phyloP scores from a whole-genome alignment of 2,113 vertebrate genomes.

The Tychaedon coryphoeus region DNA sequence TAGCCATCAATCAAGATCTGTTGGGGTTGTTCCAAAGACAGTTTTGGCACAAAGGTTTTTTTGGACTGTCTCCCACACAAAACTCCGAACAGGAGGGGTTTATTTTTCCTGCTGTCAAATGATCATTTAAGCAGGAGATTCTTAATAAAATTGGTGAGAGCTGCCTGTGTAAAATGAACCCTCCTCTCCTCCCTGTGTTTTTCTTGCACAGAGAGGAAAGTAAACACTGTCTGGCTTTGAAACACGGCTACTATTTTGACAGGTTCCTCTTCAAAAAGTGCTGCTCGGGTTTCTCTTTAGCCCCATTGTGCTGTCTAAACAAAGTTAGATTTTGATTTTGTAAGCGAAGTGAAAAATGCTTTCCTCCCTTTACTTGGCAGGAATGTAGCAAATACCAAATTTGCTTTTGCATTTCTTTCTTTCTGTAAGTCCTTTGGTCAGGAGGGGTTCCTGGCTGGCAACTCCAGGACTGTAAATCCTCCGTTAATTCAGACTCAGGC shows the following conservation, averaged over 20 bases:
- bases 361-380: slow-evolving; percentile 22
- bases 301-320: slow-evolving; percentile 25
- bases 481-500: not conserved
- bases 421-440: not conserved
- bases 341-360: slow-evolving; percentile 34
- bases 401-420: slow-evolving; percentile 18
- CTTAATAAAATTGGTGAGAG: slow-evolving; percentile 14
- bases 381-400: not conserved
- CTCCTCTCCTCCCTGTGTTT: not conserved
- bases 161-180: not conserved
- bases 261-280: slow-evolving; percentile 38
- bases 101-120: slow-evolving; percentile 1
- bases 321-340: slow-evolving; percentile 28
- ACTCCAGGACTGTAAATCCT: not conserved
- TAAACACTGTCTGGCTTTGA: slow-evolving; percentile 35
- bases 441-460: slow-evolving; percentile 18
- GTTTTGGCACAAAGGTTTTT: not conserved
- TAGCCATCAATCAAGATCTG: not conserved
- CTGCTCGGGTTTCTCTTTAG: slow-evolving; percentile 45
- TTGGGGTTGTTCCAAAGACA: not conserved
- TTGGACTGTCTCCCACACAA: not conserved
- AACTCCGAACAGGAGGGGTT: not conserved
- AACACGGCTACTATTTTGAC: slow-evolving; percentile 46
- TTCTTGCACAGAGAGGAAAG: not conserved
- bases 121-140: slow-evolving; percentile 30